Base-by-base conservation (phyloP, 1,140 invertebrate genomes). In the Acromyrmex heyeri region DNA sequence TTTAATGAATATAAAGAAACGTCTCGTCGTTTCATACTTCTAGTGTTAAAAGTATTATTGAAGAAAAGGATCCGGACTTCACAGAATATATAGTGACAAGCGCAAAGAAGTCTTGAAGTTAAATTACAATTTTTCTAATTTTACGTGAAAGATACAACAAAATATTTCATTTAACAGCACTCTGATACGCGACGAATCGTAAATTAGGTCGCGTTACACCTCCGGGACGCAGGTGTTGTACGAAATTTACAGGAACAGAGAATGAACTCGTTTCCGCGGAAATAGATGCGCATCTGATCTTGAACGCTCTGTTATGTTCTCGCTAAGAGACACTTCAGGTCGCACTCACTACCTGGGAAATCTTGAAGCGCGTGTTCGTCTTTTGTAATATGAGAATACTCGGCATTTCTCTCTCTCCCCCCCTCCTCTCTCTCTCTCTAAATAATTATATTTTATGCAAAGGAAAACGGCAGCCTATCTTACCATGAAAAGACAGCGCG, bases 381-480 rank as follows among this genome's bases (percentile, higher is more conserved):
- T 82, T 81, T 82, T 82, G 79, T 82, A 24, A 18, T 73, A 3
- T 27, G 55, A 83, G 55, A 83, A 55, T 57, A 62, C 79, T 83
- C 44, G 24, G 55, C 38, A 82, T 82, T 73, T 64, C 65, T 48
- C 65, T 65, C 30, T 34, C 64, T 75, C 79, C 34, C 30, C 6
- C 30, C 6, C 30, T 7, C 30, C 57, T 34, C 65, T 48, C 65
- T 64, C 30, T 34, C 30, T 30, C 3, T 75, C 79, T 61, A 72
- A 61, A 55, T 83, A 83, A 83, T 83, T 83, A 83, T 83, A 55
- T 75, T 82, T 82, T 82, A 82, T 82, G 79, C 67, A 82, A 73
- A 82, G 79, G 79, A 82, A 82, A 83, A 70, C 18, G 55, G 53
- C 53, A 61, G 79, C 79, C 79, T 83, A 83, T 14, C 69, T 30